Base-by-base conservation (phyloP, 2,888 invertebrate genomes). In the Drosophila niveifrons region DNA sequence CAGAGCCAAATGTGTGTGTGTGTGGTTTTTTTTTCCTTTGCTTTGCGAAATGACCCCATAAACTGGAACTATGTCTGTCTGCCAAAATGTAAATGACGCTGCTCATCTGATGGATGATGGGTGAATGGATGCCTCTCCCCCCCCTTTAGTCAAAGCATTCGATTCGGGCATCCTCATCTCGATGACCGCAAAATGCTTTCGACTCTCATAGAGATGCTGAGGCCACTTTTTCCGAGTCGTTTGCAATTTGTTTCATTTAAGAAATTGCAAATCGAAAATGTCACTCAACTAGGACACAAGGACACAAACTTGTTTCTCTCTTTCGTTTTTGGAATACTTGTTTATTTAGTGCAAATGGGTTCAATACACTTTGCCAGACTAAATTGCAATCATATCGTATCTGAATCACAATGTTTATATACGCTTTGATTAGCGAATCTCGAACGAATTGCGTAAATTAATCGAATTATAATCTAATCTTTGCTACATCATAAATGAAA, bases 231-330 rank as follows among this genome's bases (percentile, higher is more conserved):
- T 65, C 29, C 9, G 17, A 31, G 13, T 55, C 50, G 18, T 46
- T 61, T 57, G 50, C 56, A 56, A 50, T 69, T 59, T 39, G 50
- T 23, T 47, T 47, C 28, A 23, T 47, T 47, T 47, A 28, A 47
- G 43, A 53, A 51, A 34, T 62, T 51, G 41, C 18, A 53, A 70
- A 74, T 74, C 70, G 41, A 56, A 68, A 61, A 66, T 53, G 17
- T 43, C 44, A 66, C 48, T 47, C 31, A n/a, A 52, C 11, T 13
- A 34, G 51, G 18, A 23, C 41, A 51, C 17, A 65, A 23, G 41
- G 65, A 64, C 39, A 9, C 6, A 34, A 53, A 8, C 29, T 52
- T 36, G 46, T 47, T 34, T 31, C 28, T 11, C 36, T 23, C 4
- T 18, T 3, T 18, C 3, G 18, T 3, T 1, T 36, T 53, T 46